phyloP scores from a whole-genome alignment of 2,888 invertebrate genomes.

The Brachypalpus laphriformis region DNA sequence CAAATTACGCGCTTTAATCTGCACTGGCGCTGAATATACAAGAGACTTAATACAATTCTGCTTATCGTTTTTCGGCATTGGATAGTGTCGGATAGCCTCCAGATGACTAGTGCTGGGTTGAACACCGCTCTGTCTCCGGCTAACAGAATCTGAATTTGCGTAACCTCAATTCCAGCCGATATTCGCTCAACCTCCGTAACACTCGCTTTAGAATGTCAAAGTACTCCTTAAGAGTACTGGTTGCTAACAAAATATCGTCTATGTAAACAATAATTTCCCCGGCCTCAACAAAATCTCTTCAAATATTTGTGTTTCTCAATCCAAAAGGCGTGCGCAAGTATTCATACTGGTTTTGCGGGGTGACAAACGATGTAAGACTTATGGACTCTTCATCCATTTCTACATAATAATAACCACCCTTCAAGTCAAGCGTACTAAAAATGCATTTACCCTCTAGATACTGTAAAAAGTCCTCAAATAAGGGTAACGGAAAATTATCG shows the following conservation, averaged over 20 bases:
- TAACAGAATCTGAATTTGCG: not conserved
- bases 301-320: not conserved
- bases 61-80: not conserved
- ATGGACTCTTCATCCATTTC: constrained; percentile 69
- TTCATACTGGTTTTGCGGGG: constrained; percentile 74
- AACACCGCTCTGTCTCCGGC: not conserved
- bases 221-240: not conserved
- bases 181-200: constrained; percentile 4
- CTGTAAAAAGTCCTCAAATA: too few relatives aligned
- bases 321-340: constrained; percentile 72
- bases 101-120: constrained; percentile 22
- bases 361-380: too few relatives aligned
- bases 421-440: too few relatives aligned
- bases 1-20: not conserved
- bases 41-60: constrained; percentile 80
- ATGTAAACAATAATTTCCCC: constrained; percentile 24
- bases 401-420: too few relatives aligned
- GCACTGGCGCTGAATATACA: constrained; percentile 76
- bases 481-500: too few relatives aligned
- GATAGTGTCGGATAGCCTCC: constrained; percentile 14
- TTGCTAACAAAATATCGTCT: constrained; percentile 21
- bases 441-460: too few relatives aligned
- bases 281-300: constrained; percentile 7
- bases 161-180: constrained; percentile 7
- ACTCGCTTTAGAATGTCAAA: too few relatives aligned